Percentiles rank a stretch among this genome's conserved stretches.
Conservation (phyloP, 2,888 invertebrate species). For the Eristalinus aeneus region DNA sequence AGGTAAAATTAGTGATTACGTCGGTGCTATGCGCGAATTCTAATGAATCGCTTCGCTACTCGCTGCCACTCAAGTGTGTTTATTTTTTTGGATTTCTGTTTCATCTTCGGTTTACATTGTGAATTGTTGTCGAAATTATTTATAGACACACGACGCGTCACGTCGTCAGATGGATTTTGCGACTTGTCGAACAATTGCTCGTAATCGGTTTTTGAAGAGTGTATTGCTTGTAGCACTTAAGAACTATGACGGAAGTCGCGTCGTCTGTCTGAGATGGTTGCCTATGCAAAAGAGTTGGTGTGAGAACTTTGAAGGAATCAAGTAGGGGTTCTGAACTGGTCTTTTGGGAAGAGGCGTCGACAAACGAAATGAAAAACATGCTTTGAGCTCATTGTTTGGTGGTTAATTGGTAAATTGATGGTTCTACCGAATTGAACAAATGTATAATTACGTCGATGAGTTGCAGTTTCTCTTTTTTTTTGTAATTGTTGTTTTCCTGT, state of each 20-base stretch:
- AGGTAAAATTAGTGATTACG: conserved; percentile 63
- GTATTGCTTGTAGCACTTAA: conserved; percentile 2
- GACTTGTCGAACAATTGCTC: conserved; percentile 9
- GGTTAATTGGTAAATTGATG: not conserved
- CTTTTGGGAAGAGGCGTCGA: not conserved
- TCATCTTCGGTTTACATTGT: conserved; percentile 27
- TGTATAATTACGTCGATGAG: not conserved
- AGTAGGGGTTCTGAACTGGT: not conserved
- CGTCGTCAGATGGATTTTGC: not conserved
- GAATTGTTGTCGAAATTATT: conserved; percentile 13
- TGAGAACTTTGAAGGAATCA: not conserved
- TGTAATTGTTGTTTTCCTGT: too few relatives aligned
- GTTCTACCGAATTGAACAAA: not conserved
- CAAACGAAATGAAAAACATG: too few relatives aligned
- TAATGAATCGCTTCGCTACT: conserved; percentile 9
- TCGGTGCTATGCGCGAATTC: conserved; percentile 44
- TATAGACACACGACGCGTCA: not conserved
- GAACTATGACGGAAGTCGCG: conserved; percentile 33
- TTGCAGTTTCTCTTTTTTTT: not conserved
- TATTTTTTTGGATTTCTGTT: not conserved
- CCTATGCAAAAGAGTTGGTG: conserved; percentile 25
- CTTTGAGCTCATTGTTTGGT: not conserved
- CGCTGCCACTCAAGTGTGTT: not conserved
- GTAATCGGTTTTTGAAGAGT: conserved; percentile 13
- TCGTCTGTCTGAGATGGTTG: not conserved